phyloP scores from a whole-genome alignment of 2,113 vertebrate genomes.

The Pelecanoides urinatrix region DNA sequence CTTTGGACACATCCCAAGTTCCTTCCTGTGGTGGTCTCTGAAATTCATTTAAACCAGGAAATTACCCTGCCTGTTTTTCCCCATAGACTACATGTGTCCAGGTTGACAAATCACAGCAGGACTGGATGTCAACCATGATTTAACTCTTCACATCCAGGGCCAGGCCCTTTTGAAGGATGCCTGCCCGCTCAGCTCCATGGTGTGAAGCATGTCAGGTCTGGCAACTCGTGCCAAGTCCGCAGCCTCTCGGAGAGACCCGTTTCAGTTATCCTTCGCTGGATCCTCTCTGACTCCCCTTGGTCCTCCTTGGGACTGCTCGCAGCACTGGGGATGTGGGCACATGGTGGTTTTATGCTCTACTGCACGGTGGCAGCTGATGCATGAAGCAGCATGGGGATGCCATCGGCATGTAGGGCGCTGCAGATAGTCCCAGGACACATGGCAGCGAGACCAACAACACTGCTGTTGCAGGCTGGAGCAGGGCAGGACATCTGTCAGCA shows the following conservation, averaged over 20 bases:
- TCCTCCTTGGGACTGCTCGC: background rate
- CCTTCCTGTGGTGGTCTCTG: conserved; percentile 67
- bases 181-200: background rate
- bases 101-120: conserved; percentile 42
- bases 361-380: background rate
- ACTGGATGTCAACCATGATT: conserved; percentile 16
- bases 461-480: background rate
- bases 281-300: background rate
- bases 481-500: background rate
- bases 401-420: fast-evolving
- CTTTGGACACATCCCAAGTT: conserved; percentile 58
- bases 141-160: conserved; percentile 11
- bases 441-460: fast-evolving
- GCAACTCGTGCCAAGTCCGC: background rate
- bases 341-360: background rate
- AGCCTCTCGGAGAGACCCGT: background rate
- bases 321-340: background rate
- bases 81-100: conserved; percentile 24
- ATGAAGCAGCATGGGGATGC: fast-evolving
- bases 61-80: conserved; percentile 65
- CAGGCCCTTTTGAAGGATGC: background rate
- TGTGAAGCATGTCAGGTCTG: background rate
- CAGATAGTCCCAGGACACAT: background rate
- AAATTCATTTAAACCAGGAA: conserved; percentile 66
- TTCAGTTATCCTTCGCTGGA: background rate